Conservation (phyloP, 2,888 invertebrate genomes). For the Drosophila eohydei region DNA sequence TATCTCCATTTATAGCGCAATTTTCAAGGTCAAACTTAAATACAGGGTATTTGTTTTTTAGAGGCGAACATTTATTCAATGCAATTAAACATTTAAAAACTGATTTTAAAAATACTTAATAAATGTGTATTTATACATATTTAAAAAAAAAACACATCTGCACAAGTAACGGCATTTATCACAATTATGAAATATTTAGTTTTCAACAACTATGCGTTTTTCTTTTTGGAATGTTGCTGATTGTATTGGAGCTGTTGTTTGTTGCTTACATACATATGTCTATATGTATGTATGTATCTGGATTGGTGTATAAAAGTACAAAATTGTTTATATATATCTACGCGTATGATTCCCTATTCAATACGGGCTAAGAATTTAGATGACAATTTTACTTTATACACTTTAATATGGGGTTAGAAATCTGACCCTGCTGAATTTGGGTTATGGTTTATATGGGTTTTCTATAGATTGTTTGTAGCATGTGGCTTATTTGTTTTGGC, state of each 20-base stretch:
- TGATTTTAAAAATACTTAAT: constrained; percentile 70
- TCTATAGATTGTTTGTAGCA: constrained; percentile 20
- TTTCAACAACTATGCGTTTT: constrained; percentile 62
- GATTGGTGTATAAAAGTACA: constrained; percentile 71
- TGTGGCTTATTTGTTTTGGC: constrained; percentile 56
- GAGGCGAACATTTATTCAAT: constrained; percentile 74
- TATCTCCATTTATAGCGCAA: constrained; percentile 2
- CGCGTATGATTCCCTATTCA: constrained; percentile 25
- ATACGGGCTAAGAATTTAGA: constrained; percentile 24
- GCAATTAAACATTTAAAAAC: constrained; percentile 77
- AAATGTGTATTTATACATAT: constrained; percentile 57
- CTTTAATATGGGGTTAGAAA: constrained; percentile 9
- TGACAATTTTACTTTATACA: constrained; percentile 25
- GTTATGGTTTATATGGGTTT: constrained; percentile 23
- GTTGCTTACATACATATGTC: constrained; percentile 9
- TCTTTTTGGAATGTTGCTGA: constrained; percentile 71
- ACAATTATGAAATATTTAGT: constrained; percentile 73
- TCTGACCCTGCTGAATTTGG: constrained; percentile 9
- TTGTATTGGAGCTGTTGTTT: constrained; percentile 29
- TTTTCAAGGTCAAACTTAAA: constrained; percentile 24
- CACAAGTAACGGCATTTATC: constrained; percentile 73
- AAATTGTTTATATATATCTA: constrained; percentile 50
- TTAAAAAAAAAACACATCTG: constrained; percentile 61
- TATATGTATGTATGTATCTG: constrained; percentile 16
- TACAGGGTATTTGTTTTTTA: constrained; percentile 26